Percentiles rank a stretch among this genome's conserved stretches.
Conservation (phyloP, 2,888 invertebrate species). For the Gortyna flavago region DNA sequence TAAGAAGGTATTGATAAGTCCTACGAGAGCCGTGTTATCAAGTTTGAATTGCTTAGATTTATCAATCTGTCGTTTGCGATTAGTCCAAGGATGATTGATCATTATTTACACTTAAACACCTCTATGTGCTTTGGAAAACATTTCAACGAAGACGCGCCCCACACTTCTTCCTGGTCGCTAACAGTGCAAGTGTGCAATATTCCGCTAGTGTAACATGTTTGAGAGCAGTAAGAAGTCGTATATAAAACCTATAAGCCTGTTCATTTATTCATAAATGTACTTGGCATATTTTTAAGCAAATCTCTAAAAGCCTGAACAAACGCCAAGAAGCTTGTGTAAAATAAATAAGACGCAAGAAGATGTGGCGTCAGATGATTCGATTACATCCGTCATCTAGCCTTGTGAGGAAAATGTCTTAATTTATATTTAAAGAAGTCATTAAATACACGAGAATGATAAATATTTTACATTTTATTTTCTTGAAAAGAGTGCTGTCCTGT, state of each 20-base stretch:
- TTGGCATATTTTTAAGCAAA: background rate
- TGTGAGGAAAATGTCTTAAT: no score
- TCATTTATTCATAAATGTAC: slow-evolving; percentile 2
- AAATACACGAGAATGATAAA: background rate
- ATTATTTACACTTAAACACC: background rate
- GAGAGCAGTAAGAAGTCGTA: background rate
- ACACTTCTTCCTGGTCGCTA: no score
- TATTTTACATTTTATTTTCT: background rate
- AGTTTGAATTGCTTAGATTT: background rate
- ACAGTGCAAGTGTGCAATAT: no score
- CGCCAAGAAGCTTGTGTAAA: slow-evolving; percentile 1
- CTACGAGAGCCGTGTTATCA: background rate
- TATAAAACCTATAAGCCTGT: background rate
- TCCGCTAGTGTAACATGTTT: no score
- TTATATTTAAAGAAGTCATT: no score
- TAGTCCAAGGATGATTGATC: background rate
- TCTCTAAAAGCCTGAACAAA: background rate
- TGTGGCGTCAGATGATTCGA: no score
- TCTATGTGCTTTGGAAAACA: background rate
- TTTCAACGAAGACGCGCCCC: no score
- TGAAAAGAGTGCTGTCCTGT: background rate
- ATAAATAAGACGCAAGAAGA: slow-evolving; percentile 11
- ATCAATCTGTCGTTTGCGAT: slow-evolving; percentile 9
- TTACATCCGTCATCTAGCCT: no score
- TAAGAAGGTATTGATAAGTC: background rate